Evolutionary conservation across 2,113 vertebrate species (phyloP), one percentile per base, ranked within the genome.

Genomic region (Oreochromis niloticus): DNA sequence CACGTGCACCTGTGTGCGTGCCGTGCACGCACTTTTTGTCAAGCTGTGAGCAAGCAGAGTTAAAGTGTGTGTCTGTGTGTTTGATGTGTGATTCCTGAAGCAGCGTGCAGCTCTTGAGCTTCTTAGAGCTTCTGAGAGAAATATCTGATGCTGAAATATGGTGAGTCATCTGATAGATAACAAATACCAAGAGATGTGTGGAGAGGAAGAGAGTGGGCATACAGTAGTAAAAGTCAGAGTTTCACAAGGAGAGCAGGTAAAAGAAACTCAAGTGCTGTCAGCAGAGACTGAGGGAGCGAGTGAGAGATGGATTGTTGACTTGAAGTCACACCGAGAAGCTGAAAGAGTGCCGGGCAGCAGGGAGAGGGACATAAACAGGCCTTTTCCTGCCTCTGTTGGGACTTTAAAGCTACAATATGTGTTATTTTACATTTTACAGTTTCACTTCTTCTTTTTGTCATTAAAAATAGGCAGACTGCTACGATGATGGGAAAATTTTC

Each of bases 61-160:
- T 85, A 48, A 85, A 84, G 41, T 83, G 83, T 43, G 48, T 30
- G 43, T 46, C 79, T 56, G 82, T 57, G 73, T 84, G 34, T 90
- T 85, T 87, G 79, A 80, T 92, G 84, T 90, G 91, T 83, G 24
- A 80, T 92, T 93, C 88, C 85, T 92, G 66, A 86, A 91, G 90
- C 63, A 36, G 83, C 85, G 41, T 71, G 73, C 83, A 84, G 78
- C 90, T 87, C 82, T 92, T 82, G 78, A 90, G 90, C 61, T 84
- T 90, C 88, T 84, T 86, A 91, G 80, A 73, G 68, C 68, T 78
- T 78, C 73, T 78, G 27, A 68, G 85, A 83, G 63, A 85, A 86
- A 91, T 82, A 86, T 94, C 88, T 88, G 89, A 93, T 87, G 57
- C 30, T 81, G 89, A 92, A 94, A 95, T 94, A 91, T 92, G 95